Evolutionary conservation across 92 coral and sea anemone species (phyloP).

Genomic region (Parazoanthus swiftii): DNA sequence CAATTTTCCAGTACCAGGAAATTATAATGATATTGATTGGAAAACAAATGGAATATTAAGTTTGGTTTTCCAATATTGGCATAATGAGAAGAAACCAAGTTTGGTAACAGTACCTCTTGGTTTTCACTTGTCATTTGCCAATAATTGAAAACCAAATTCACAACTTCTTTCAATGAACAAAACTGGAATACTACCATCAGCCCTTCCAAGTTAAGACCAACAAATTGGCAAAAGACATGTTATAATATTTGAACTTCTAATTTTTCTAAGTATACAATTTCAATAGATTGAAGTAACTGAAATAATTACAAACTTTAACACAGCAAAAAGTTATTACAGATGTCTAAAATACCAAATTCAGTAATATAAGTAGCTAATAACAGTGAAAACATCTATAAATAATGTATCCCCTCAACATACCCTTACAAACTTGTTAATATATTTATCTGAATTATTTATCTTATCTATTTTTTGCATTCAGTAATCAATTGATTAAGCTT

Average conservation of each 20-base stretch:
- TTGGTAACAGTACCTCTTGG: not conserved
- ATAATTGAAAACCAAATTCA: not conserved
- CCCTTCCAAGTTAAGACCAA: not conserved
- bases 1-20: not conserved
- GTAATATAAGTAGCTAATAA: not conserved
- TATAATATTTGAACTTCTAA: not conserved
- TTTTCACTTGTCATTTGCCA: not conserved
- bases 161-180: not conserved
- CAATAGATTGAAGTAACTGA: not conserved
- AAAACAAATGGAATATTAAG: conserved; percentile 19
- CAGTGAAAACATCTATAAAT: not conserved
- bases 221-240: not conserved
- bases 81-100: not conserved
- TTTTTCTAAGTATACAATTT: not conserved
- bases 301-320: not conserved
- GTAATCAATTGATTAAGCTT: not conserved
- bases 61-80: not conserved
- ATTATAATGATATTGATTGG: conserved; percentile 20
- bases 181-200: not conserved
- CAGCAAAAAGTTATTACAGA: not conserved
- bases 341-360: not conserved
- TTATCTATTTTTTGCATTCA: not conserved
- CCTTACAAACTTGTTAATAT: not conserved
- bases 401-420: not conserved
- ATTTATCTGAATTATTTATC: not conserved